Evolutionary conservation across 37 sponge, comb jelly and placozoan genomes (phyloP).

Genomic region (Spongilla lacustris): DNA sequence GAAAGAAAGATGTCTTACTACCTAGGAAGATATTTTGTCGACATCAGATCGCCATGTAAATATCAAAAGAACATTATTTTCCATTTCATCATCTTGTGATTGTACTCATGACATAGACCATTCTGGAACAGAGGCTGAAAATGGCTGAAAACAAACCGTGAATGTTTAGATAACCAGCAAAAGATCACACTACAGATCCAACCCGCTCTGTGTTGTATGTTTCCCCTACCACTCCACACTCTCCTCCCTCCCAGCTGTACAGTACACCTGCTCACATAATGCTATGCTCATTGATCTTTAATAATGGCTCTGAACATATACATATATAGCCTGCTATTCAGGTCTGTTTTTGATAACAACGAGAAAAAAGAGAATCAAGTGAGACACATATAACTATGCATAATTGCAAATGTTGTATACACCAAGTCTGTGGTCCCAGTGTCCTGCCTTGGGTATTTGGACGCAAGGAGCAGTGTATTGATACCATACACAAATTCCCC

Average conservation of each 20-base stretch:
- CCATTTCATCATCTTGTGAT: not conserved
- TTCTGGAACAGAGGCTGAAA: conserved; percentile 1
- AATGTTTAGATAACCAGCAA: not conserved
- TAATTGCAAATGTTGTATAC: not conserved
- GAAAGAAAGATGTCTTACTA: not conserved
- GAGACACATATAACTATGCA: not conserved
- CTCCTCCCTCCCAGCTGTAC: not conserved
- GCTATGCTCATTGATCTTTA: conserved; percentile 1
- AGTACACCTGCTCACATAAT: conserved; percentile 1
- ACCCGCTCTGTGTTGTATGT: not conserved
- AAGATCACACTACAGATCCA: conserved; percentile 1
- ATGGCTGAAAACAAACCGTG: not conserved
- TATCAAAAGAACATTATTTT: conserved; percentile 1
- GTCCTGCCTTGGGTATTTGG: not conserved
- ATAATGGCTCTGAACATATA: not conserved
- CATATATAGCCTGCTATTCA: not conserved
- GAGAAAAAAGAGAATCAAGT: not conserved
- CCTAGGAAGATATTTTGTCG: not conserved
- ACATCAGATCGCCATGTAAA: not conserved
- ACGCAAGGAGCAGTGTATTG: not conserved
- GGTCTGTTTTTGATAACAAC: conserved; percentile 1
- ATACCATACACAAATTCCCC: not conserved
- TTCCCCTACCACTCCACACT: not conserved
- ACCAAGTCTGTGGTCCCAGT: not conserved
- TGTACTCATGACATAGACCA: not conserved